Conservation (phyloP, 2,888 invertebrate species). For the Rhimphoctona megacephalus region DNA sequence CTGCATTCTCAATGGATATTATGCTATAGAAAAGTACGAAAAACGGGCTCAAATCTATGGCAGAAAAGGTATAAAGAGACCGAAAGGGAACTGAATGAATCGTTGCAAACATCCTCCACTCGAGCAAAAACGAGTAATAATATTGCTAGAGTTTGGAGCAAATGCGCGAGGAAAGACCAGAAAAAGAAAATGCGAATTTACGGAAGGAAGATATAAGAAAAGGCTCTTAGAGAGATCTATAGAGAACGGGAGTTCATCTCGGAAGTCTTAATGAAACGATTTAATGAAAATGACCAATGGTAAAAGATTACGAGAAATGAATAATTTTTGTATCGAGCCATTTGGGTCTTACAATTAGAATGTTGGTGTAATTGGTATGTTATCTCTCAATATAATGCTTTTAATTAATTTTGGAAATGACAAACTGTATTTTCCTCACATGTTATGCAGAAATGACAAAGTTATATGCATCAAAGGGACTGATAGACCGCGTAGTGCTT, state of each 20-base stretch:
- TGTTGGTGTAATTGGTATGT: background rate
- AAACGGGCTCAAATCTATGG: conserved; percentile 4
- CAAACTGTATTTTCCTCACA: background rate
- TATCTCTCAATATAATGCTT: background rate
- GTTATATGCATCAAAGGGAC: background rate
- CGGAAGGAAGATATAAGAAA: background rate
- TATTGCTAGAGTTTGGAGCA: conserved; percentile 30
- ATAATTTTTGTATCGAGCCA: background rate
- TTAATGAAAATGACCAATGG: conserved; percentile 5
- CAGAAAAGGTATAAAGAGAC: conserved; percentile 20
- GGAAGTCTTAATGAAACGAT: conserved; percentile 15
- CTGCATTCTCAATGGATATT: conserved; percentile 20
- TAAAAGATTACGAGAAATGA: background rate
- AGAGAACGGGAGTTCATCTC: background rate
- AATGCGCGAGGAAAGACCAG: background rate
- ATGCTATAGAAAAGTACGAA: conserved; percentile 29
- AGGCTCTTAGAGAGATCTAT: background rate
- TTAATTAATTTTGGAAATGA: background rate
- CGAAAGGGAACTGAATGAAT: conserved; percentile 31
- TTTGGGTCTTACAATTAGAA: background rate
- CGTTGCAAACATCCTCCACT: conserved; percentile 46
- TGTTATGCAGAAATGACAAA: background rate
- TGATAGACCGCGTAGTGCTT: background rate
- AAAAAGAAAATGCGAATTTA: conserved; percentile 18
- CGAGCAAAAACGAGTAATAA: conserved; percentile 36